Evolutionary conservation across 2,797 vertebrate genomes (phyloP).

Genomic region (Brachymystax lenok): DNA sequence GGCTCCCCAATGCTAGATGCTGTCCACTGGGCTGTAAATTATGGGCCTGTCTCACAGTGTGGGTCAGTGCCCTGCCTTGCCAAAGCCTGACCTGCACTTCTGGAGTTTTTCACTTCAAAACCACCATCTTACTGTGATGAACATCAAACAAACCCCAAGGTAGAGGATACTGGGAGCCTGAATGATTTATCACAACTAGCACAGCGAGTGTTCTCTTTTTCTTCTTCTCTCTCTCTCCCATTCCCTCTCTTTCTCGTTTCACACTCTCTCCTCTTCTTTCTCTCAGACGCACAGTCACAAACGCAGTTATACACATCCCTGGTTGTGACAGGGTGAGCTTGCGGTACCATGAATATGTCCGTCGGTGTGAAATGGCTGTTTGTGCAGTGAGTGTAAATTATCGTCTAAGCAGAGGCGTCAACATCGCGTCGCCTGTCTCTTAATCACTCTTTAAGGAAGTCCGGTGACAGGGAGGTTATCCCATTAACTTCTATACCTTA

Average conservation of each 20-base stretch:
- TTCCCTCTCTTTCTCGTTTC: constrained; percentile 38
- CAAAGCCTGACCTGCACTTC: constrained; percentile 90
- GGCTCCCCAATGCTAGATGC: constrained; percentile 79
- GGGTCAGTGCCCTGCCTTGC: constrained; percentile 90
- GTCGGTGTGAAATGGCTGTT: constrained; percentile 73
- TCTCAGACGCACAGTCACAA: constrained; percentile 45
- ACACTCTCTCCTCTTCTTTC: constrained; percentile 11
- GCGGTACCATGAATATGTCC: constrained; percentile 68
- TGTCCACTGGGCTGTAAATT: constrained; percentile 85
- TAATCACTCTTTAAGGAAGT: constrained; percentile 74
- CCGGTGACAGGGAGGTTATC: constrained; percentile 73
- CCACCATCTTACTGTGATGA: constrained; percentile 86
- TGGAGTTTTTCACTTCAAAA: constrained; percentile 99
- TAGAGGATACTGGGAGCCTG: constrained; percentile 81
- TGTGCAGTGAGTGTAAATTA: constrained; percentile 74
- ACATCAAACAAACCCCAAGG: constrained; percentile 94
- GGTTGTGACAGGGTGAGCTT: constrained; percentile 72
- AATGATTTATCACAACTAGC: constrained; percentile 93
- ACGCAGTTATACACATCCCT: constrained; percentile 57
- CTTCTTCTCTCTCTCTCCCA: constrained; percentile 21
- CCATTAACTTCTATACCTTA: constrained; percentile 66
- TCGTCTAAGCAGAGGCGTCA: constrained; percentile 64
- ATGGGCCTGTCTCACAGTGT: constrained; percentile 87
- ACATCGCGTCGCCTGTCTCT: constrained; percentile 69
- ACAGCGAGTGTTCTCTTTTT: constrained; percentile 71